These are phyloP conservation scores for Callipepla squamata DNA, from an alignment of 2,113 vertebrate genomes.

Conservation along the genomic window DNA sequence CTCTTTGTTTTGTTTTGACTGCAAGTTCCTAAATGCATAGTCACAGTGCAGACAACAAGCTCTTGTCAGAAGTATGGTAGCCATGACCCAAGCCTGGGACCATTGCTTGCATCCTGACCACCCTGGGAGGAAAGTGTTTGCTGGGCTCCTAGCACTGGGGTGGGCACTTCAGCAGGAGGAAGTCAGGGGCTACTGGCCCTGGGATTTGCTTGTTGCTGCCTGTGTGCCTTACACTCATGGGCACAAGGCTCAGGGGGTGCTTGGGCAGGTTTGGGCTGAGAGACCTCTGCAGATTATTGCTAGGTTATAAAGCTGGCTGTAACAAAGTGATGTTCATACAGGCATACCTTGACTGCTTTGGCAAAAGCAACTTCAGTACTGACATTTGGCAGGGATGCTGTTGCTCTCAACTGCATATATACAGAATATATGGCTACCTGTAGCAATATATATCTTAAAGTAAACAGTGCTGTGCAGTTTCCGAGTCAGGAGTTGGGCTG, in stretches of 20 bases:
- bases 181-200: not conserved
- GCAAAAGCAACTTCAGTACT: not conserved
- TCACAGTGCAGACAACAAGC: not conserved
- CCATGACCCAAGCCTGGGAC: not conserved
- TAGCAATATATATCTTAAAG: not conserved
- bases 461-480: not conserved
- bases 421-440: not conserved
- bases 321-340: no score
- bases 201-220: not conserved
- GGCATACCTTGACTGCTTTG: not conserved
- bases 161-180: not conserved
- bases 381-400: not conserved
- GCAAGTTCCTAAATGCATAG: not conserved
- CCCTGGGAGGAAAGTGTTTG: not conserved
- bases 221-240: not conserved
- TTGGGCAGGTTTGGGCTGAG: not conserved
- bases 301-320: not conserved
- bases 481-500: slow-evolving; percentile 10
- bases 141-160: not conserved
- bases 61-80: not conserved
- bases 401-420: not conserved
- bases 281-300: not conserved
- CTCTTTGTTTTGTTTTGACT: not conserved
- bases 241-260: no score
- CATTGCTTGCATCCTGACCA: not conserved